Conservation (phyloP, 2,113 vertebrate species). For the Bubo bubo region DNA sequence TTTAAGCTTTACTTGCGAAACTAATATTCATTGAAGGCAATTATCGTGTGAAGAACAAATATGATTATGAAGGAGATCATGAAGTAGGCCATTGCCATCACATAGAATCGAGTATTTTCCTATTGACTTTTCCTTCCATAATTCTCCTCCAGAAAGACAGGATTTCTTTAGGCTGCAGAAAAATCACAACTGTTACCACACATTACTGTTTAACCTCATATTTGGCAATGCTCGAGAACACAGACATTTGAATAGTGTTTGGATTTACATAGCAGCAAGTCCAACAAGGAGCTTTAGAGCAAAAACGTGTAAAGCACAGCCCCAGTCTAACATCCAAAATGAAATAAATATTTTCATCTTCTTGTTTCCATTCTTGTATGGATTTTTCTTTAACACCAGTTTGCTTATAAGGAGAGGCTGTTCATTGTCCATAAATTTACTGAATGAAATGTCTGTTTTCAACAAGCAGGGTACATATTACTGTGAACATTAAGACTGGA, state of each 20-base stretch:
- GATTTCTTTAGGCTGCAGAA: background rate
- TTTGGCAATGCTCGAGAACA: background rate
- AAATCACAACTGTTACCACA: background rate
- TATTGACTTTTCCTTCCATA: background rate
- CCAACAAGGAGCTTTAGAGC: background rate
- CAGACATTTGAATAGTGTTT: background rate
- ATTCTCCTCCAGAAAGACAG: background rate
- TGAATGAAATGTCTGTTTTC: background rate
- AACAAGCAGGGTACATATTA: background rate
- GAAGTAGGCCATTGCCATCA: background rate
- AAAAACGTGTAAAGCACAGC: background rate
- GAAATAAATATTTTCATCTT: background rate
- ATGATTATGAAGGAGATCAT: background rate
- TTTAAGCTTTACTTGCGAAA: conserved; percentile 21
- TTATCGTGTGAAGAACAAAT: background rate
- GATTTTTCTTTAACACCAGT: background rate
- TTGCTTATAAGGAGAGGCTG: background rate
- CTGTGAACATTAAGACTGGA: background rate
- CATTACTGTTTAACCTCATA: fast-evolving
- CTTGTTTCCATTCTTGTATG: background rate
- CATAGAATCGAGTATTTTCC: background rate
- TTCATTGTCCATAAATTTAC: background rate
- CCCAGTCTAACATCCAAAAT: background rate
- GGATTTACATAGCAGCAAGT: background rate
- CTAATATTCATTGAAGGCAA: background rate